Percentiles rank a stretch among this genome's conserved stretches.
Evolutionary conservation across 2,888 invertebrate species (phyloP).

Genomic region (Chaetogeoica ovagalla): DNA sequence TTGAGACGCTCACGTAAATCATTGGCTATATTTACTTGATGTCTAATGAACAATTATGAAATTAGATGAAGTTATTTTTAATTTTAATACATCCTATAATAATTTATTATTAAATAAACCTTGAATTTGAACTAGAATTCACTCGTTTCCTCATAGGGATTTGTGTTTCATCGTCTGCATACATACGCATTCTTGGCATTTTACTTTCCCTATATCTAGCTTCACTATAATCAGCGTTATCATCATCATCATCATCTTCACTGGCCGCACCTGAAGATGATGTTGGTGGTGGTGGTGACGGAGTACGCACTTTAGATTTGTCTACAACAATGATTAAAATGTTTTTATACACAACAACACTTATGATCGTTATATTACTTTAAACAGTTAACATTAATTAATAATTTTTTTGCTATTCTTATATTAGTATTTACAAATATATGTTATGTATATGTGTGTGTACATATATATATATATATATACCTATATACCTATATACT

Average conservation of each 20-base stretch:
- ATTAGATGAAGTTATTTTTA: not conserved
- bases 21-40: constrained; percentile 46
- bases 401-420: too few species aligned
- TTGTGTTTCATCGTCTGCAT: constrained; percentile 44
- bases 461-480: too few species aligned
- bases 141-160: constrained; percentile 21
- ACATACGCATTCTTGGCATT: constrained; percentile 50
- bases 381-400: too few species aligned
- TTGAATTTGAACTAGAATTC: constrained; percentile 45
- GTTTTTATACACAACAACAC: too few species aligned
- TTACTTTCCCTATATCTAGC: constrained; percentile 48
- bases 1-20: constrained; percentile 47
- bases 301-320: constrained; percentile 43
- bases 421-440: too few species aligned
- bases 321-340: constrained; percentile 18
- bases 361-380: too few species aligned
- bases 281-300: constrained; percentile 46
- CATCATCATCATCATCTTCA: constrained; percentile 51
- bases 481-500: too few species aligned
- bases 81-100: not conserved
- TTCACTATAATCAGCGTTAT: constrained; percentile 41
- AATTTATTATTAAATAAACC: constrained; percentile 2
- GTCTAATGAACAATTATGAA: constrained; percentile 15
- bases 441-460: too few species aligned
- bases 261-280: constrained; percentile 53